phyloP scores from a whole-genome alignment of 2,113 vertebrate genomes.

The Esox niger region DNA sequence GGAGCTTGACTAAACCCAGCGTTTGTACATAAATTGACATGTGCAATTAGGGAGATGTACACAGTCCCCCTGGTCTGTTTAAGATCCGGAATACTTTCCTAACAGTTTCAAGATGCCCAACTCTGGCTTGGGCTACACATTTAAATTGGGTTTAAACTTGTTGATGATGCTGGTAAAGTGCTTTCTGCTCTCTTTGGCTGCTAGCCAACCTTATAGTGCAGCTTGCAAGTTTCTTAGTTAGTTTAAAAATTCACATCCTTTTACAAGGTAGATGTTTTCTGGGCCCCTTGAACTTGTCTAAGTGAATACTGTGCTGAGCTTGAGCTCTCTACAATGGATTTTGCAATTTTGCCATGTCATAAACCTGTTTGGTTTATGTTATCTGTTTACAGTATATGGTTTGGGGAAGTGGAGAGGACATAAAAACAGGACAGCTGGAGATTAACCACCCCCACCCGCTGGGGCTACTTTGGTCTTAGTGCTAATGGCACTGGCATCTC shows the following conservation, averaged over 20 bases:
- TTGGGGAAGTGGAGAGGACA: constrained; percentile 35
- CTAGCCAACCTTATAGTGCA: constrained; percentile 34
- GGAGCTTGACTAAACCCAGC: constrained; percentile 63
- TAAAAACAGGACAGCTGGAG: constrained; percentile 47
- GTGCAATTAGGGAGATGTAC: constrained; percentile 70
- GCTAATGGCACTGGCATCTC: constrained; percentile 26
- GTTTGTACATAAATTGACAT: constrained; percentile 69
- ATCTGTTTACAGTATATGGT: constrained; percentile 65
- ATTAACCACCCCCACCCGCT: constrained; percentile 46
- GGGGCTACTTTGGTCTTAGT: constrained; percentile 48
- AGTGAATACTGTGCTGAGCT: constrained; percentile 40
- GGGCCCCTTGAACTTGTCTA: constrained; percentile 26
- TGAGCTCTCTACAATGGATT: constrained; percentile 35
- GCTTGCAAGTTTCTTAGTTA: constrained; percentile 13
- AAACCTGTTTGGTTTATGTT: constrained; percentile 53
- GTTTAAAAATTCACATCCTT: constrained; percentile 42
- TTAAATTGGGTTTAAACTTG: constrained; percentile 63
- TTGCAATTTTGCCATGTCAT: constrained; percentile 45
- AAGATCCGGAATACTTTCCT: constrained; percentile 70
- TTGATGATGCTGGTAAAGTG: constrained; percentile 53
- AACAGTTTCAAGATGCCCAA: constrained; percentile 72
- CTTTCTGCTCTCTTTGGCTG: constrained; percentile 46
- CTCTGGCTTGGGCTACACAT: constrained; percentile 59
- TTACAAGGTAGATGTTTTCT: neutral
- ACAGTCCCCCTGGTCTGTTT: constrained; percentile 67